Conservation (phyloP, 1,140 invertebrate genomes). For the Mizuhopecten yessoensis region DNA sequence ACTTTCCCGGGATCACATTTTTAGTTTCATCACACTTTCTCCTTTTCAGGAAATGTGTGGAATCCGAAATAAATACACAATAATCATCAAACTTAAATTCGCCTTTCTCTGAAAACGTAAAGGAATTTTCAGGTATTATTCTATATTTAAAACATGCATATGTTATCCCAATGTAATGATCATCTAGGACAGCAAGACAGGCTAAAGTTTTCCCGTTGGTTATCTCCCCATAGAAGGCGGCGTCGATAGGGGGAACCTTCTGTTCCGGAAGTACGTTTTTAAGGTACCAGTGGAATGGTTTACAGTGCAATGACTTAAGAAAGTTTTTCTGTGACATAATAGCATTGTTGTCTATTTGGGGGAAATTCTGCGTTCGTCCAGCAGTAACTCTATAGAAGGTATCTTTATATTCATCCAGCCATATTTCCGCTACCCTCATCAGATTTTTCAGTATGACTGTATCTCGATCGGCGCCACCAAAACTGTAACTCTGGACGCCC, state of each 20-base stretch:
- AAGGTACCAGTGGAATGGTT: constrained; percentile 65
- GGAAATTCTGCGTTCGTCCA: background rate
- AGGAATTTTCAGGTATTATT: constrained; percentile 62
- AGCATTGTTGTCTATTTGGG: background rate
- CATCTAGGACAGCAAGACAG: constrained; percentile 58
- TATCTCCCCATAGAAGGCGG: constrained; percentile 62
- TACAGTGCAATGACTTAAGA: constrained; percentile 52
- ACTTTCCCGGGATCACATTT: background rate
- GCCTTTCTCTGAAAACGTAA: constrained; percentile 55
- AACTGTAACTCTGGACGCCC: constrained; percentile 7
- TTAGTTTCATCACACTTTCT: background rate
- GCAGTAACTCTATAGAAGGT: background rate
- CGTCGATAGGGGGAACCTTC: constrained; percentile 59
- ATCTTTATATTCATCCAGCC: constrained; percentile 48
- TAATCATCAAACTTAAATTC: constrained; percentile 54
- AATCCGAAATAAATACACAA: constrained; percentile 56
- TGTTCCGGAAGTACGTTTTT: constrained; percentile 65
- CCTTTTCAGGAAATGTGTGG: background rate
- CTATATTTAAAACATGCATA: constrained; percentile 60
- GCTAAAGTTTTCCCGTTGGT: constrained; percentile 52
- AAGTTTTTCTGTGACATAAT: background rate
- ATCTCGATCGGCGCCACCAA: constrained; percentile 34
- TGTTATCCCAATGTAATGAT: constrained; percentile 61
- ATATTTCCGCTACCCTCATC: constrained; percentile 46
- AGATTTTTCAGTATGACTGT: constrained; percentile 35